These are phyloP conservation scores for Psilanteris sp. DNA, from an alignment of 1,140 invertebrate species.

Conservation along the genomic window DNA sequence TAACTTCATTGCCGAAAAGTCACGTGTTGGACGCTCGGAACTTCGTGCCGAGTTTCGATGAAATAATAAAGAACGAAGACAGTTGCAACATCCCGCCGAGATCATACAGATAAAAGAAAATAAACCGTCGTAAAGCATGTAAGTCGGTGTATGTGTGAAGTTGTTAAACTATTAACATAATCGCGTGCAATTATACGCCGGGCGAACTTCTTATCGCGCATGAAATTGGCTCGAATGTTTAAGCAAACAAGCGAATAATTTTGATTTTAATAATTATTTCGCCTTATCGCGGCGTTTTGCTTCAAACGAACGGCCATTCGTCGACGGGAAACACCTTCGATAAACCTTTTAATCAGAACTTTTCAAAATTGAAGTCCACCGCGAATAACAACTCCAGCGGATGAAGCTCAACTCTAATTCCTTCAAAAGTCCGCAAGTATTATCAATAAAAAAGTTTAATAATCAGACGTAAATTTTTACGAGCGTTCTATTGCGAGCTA, in stretches of 20 bases:
- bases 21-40: constrained; percentile 33
- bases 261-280: too few species aligned
- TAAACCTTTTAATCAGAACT: too few species aligned
- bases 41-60: constrained; percentile 6
- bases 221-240: too few species aligned
- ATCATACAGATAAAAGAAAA: constrained; percentile 22
- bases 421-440: constrained; percentile 1
- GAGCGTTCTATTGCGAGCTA: neutral
- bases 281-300: too few species aligned
- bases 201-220: constrained; percentile 8
- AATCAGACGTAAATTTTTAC: constrained; percentile 9
- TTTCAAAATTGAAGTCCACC: too few species aligned
- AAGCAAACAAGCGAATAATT: too few species aligned
- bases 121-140: constrained; percentile 3
- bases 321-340: too few species aligned
- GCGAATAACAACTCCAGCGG: too few species aligned
- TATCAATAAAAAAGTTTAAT: constrained; percentile 23
- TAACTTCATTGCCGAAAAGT: constrained; percentile 30
- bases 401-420: constrained; percentile 8
- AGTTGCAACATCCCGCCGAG: neutral
- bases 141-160: constrained; percentile 3
- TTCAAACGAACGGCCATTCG: too few species aligned
- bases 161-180: constrained; percentile 22
- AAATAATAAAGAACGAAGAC: constrained; percentile 38
- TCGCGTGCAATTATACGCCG: constrained; percentile 1